Base-by-base conservation (phyloP, 2,797 vertebrate genomes). In the Lithobates sylvaticus region DNA sequence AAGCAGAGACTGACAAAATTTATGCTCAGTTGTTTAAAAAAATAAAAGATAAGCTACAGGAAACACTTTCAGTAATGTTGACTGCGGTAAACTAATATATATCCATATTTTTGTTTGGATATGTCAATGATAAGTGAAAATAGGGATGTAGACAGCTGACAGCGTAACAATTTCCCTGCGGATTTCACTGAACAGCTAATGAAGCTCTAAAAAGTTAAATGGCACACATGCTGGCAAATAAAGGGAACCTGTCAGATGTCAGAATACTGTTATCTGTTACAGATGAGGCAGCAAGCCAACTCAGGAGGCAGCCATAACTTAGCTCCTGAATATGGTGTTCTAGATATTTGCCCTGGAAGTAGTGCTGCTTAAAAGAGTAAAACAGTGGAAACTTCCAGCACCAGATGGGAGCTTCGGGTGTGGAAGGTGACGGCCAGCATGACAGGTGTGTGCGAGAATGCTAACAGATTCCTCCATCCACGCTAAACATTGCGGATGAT, bases 141-240 rank as follows among this genome's bases (percentile, higher is more conserved):
- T 74, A 29, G 75, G 67, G 42, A n/a, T 3, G 32, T 70, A 54
- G 61, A 80, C 70, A 86, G 71, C 77, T 81, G 84, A 54, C 32
- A 39, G 15, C 29, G 23, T 8, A 3, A 26, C 10, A 23, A 39
- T 73, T 67, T 42, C 77, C 67, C 58, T 10, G 7, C 12, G 61
- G 84, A 75, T 23, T 75, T 69, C 29, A 32, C 44, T 67, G 36
- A 80, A 75, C 58, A 42, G 58, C 27, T 74, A 85, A 85, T 80
- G 84, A 85, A 23, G 73, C 84, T 58, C 18, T 4, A 27, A 80
- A 85, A 85, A 77, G 77, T 75, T 75, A 80, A 68, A 80, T n/a
- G 65, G 47, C 72, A 68, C 69, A 73, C 69, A 78, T 15, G 54
- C 27, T 29, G 23, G 67, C 36, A 36, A 58, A 26, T 69, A n/a